Base-by-base conservation (phyloP, 2,797 vertebrate species). In the Gambusia yucatana region DNA sequence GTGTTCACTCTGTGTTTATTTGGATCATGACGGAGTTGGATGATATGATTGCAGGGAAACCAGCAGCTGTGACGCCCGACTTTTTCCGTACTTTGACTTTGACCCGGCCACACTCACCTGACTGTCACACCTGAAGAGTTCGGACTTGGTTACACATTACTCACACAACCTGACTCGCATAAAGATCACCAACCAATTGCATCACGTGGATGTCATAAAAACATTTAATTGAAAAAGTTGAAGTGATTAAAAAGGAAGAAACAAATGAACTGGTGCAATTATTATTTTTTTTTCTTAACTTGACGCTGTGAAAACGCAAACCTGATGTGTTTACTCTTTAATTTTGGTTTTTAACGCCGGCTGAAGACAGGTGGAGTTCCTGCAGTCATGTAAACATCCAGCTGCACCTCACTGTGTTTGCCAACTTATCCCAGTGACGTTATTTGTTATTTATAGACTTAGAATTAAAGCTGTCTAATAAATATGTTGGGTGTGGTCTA, bases 71-170 rank as follows among this genome's bases (percentile, higher is more conserved):
- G 63, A 79, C 48, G 5, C 22, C 71, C 20, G 57, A 71, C 41
- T 69, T 76, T 80, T 86, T 85, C 76, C 82, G 72, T 10, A 36
- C 44, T 28, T 81, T 72, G 85, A 87, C 87, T 89, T 90, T 88
- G 77, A 86, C 77, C 75, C 52, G 47, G 55, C 43, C 22, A 22
- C 28, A 52, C 50, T 73, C 73, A 59, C 69, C 82, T 73, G 77
- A 82, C 78, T 79, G 81, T 79, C 75, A 76, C 44, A 63, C 83
- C 77, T 77, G 74, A 84, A 69, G 78, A 78, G 77, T 75, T 59
- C 43, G 47, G 82, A 74, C 80, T 73, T 75, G 0, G 73, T 80
- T 72, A 81, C 36, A 17, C 72, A n/a, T 76, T 83, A 36, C 33
- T 22, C 48, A 72, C 67, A 44, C 33, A 14, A 61, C 46, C 4